phyloP scores from a whole-genome alignment of 2,888 invertebrate species.

The Choreutis nemorana region DNA sequence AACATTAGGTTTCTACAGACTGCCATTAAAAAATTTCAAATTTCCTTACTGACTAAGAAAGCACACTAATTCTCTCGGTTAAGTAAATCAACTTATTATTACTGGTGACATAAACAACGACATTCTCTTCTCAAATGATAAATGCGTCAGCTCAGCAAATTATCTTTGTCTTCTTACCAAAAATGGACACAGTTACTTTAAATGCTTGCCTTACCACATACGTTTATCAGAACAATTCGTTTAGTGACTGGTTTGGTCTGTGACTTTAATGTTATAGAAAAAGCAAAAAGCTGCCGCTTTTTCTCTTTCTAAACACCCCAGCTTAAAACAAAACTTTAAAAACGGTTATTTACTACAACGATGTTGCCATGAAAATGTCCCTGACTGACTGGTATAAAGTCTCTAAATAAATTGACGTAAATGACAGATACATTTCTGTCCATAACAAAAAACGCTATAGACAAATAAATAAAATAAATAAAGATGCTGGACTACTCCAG shows the following conservation, averaged over 20 bases:
- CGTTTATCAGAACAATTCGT: neutral
- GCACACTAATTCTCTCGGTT: neutral
- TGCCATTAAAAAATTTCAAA: too few species aligned
- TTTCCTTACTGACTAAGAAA: too few species aligned
- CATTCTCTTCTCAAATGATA: neutral
- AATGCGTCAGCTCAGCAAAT: neutral
- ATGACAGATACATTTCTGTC: neutral
- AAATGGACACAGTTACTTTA: too few species aligned
- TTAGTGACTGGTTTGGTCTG: conserved; percentile 1
- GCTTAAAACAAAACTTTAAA: conserved; percentile 1
- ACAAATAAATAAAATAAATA: neutral
- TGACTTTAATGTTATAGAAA: neutral
- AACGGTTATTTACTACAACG: neutral
- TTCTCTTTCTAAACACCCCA: neutral
- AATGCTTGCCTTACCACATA: conserved; percentile 1
- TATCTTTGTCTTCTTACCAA: conserved; percentile 1
- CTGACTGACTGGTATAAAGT: neutral
- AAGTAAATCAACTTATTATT: neutral
- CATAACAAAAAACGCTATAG: neutral
- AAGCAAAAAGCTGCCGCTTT: conserved; percentile 1
- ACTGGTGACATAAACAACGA: conserved; percentile 1
- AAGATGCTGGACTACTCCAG: too few species aligned
- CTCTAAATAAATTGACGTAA: neutral
- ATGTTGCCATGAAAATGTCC: neutral
- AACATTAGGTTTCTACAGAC: conserved; percentile 2